These are phyloP conservation scores for Florisuga fusca DNA, from an alignment of 2,797 vertebrate genomes.

Conservation along the genomic window DNA sequence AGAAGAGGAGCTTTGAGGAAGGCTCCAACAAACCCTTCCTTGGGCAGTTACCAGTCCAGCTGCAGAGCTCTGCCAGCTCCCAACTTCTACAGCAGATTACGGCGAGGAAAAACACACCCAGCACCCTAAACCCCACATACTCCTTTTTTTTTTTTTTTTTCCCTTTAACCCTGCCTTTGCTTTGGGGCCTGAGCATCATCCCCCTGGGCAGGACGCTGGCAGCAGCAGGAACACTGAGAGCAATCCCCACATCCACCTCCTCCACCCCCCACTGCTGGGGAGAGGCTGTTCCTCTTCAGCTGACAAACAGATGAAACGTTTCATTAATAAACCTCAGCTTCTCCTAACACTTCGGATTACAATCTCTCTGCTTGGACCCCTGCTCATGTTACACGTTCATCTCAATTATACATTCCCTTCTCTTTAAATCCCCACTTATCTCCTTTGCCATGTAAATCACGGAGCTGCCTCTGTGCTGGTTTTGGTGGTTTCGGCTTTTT, in stretches of 20 bases:
- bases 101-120: background rate
- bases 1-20: background rate
- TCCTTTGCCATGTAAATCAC: conserved; percentile 46
- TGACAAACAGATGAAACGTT: conserved; percentile 43
- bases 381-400: conserved; percentile 35
- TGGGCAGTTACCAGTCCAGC: rapidly evolving
- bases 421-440: conserved; percentile 65
- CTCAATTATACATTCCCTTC: conserved; percentile 51
- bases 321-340: conserved; percentile 59
- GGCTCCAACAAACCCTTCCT: background rate
- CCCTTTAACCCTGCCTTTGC: background rate
- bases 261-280: background rate
- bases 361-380: conserved; percentile 47
- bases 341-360: conserved; percentile 51
- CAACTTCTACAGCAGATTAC: background rate
- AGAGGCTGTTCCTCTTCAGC: conserved; percentile 46
- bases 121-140: background rate
- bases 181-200: background rate
- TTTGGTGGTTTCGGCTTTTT: too few relatives aligned
- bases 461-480: background rate
- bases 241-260: background rate
- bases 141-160: background rate
- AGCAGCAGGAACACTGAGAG: background rate
- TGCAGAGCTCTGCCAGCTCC: background rate
- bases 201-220: background rate